These are phyloP conservation scores for Pseudotriccus pelzelni DNA, from an alignment of 2,797 vertebrate species.

Conservation along the genomic window DNA sequence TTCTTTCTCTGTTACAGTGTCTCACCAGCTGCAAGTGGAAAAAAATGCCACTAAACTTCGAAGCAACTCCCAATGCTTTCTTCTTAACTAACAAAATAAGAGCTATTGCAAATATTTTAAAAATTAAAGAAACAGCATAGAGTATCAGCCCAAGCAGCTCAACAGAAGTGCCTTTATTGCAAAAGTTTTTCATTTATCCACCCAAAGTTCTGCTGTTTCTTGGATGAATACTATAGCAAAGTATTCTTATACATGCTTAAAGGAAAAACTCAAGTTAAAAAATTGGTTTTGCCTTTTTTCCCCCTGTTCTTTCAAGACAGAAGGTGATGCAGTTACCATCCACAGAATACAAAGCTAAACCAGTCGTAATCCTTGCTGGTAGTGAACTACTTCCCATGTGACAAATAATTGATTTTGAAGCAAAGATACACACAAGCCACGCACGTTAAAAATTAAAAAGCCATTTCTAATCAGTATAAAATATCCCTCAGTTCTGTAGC, in stretches of 20 bases:
- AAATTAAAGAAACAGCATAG: background rate
- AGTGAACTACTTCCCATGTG: background rate
- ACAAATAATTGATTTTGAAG: conserved; percentile 20
- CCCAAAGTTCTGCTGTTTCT: background rate
- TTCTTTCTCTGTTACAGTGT: background rate
- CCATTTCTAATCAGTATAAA: conserved; percentile 8
- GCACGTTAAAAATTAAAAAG: conserved; percentile 32
- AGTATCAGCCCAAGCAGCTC: background rate
- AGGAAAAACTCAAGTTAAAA: background rate
- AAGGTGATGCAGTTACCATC: background rate
- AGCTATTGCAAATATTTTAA: background rate
- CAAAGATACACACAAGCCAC: background rate
- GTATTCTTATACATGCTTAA: background rate
- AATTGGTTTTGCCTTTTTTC: background rate
- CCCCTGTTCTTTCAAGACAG: background rate
- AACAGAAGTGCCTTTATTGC: background rate
- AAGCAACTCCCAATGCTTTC: background rate
- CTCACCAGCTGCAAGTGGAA: background rate
- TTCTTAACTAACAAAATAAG: background rate
- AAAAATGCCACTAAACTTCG: background rate
- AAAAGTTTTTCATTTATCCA: background rate
- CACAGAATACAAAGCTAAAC: background rate
- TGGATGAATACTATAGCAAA: background rate
- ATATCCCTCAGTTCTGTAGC: background rate
- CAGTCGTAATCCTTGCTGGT: background rate